phyloP scores from a whole-genome alignment of 2,888 invertebrate species.

The Plebejus melissa region DNA sequence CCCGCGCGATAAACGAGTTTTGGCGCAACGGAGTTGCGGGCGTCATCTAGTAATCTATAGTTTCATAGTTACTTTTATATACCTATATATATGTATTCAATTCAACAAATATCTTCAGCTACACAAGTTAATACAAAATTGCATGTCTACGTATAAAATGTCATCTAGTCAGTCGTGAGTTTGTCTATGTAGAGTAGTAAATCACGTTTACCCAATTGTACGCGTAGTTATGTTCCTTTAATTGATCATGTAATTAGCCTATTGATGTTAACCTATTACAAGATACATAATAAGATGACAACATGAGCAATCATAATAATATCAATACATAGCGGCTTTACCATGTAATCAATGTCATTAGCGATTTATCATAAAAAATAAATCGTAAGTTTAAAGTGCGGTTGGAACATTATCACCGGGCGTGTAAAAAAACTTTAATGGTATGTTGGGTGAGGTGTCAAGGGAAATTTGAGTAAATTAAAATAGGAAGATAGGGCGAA shows the following conservation, averaged over 20 bases:
- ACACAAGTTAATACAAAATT: background rate
- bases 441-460: slow-evolving; percentile 75
- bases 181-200: background rate
- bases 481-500: slow-evolving; percentile 78
- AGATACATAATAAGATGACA: background rate
- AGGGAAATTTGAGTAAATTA: slow-evolving; percentile 80
- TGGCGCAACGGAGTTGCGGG: too few relatives aligned
- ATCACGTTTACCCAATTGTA: background rate
- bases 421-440: slow-evolving; percentile 42
- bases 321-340: background rate
- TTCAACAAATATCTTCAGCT: background rate
- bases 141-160: background rate
- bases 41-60: too few relatives aligned
- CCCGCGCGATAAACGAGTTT: too few relatives aligned
- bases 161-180: background rate
- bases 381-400: slow-evolving; percentile 23
- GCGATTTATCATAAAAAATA: background rate
- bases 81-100: too few relatives aligned
- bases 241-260: slow-evolving; percentile 1
- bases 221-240: background rate
- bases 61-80: too few relatives aligned
- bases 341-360: background rate
- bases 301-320: background rate
- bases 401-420: slow-evolving; percentile 34
- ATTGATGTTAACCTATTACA: background rate